Percentiles rank a stretch among this genome's conserved stretches.
Evolutionary conservation across 2,797 vertebrate species (phyloP).

Genomic region (Pseudochaenichthys georgianus): DNA sequence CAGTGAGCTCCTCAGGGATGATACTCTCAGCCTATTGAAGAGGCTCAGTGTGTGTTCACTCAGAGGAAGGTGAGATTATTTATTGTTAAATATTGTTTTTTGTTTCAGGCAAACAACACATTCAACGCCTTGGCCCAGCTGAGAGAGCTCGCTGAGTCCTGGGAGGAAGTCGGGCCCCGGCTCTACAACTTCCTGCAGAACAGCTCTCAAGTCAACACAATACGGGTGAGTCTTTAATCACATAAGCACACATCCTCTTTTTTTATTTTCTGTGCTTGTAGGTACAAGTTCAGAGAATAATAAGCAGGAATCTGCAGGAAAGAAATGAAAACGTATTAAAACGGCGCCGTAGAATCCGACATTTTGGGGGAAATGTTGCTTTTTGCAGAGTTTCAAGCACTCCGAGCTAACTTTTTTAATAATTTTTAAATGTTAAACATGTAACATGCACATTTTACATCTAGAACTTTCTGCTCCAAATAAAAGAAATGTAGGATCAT

Average conservation of each 20-base stretch:
- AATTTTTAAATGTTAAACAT: too few relatives aligned
- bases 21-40: conserved; percentile 42
- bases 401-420: too few relatives aligned
- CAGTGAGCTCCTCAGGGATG: conserved; percentile 60
- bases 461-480: too few relatives aligned
- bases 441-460: too few relatives aligned
- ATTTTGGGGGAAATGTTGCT: neutral
- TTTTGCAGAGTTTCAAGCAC: neutral
- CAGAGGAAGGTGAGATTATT: conserved; percentile 18
- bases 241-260: neutral
- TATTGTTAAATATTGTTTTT: conserved; percentile 12
- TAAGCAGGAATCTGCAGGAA: too few relatives aligned
- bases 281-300: neutral
- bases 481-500: too few relatives aligned
- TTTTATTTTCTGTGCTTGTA: neutral
- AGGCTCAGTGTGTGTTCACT: conserved; percentile 25
- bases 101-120: conserved; percentile 91
- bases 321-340: neutral
- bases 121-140: conserved; percentile 90
- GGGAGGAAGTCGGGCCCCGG: conserved; percentile 89
- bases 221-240: conserved; percentile 84
- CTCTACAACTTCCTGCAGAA: conserved; percentile 90
- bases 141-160: conserved; percentile 88
- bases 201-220: conserved; percentile 86
- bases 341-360: neutral